phyloP scores from a whole-genome alignment of 2,797 vertebrate genomes.

The Muscicapa comitata region DNA sequence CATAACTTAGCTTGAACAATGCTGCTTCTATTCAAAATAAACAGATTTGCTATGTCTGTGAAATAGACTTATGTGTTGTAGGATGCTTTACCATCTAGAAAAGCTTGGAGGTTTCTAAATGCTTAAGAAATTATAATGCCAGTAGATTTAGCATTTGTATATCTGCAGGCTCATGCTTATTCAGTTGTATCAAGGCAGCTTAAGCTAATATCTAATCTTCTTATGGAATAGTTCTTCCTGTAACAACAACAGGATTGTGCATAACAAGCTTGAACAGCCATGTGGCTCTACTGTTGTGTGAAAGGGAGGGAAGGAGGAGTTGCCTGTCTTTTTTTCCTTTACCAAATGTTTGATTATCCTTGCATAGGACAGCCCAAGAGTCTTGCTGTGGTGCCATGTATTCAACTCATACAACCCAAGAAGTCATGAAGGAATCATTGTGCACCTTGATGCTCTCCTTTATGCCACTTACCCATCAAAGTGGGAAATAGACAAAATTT shows the following conservation, averaged over 20 bases:
- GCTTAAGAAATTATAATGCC: constrained; percentile 68
- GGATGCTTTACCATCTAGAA: constrained; percentile 52
- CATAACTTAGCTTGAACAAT: constrained; percentile 27
- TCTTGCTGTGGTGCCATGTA: not conserved
- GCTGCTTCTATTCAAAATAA: constrained; percentile 36
- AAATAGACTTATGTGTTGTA: constrained; percentile 24
- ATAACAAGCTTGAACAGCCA: constrained; percentile 38
- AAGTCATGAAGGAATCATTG: not conserved
- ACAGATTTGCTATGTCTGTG: constrained; percentile 29
- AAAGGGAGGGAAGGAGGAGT: not conserved
- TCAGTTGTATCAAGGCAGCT: constrained; percentile 65
- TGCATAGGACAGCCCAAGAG: not conserved
- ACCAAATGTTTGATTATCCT: not conserved
- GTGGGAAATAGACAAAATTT: not conserved
- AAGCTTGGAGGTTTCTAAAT: constrained; percentile 59
- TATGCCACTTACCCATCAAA: not conserved
- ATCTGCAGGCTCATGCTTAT: constrained; percentile 64
- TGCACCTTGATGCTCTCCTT: not conserved
- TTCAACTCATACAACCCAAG: not conserved
- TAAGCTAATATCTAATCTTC: constrained; percentile 72
- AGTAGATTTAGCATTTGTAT: constrained; percentile 66
- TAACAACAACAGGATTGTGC: constrained; percentile 45
- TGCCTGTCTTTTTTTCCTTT: not conserved
- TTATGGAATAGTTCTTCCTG: constrained; percentile 60
- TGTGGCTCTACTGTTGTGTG: not conserved